A percentile compares a stretch with the other conserved stretches of the same genome.
These are phyloP conservation scores for Nemotelus nigrinus DNA, from an alignment of 2,888 invertebrate species.

Conservation along the genomic window DNA sequence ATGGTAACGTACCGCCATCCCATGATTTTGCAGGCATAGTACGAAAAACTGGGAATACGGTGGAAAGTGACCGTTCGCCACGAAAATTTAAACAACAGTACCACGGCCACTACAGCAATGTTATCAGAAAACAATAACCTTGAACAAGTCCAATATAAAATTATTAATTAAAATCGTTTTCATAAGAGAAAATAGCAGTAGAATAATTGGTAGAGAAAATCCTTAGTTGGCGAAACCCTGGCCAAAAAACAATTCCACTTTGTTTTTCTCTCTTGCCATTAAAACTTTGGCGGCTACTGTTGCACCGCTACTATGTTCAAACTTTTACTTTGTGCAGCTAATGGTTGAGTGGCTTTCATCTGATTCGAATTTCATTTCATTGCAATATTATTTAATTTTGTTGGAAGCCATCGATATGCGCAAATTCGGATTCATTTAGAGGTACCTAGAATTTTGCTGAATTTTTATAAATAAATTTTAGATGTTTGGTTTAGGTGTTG, in stretches of 20 bases:
- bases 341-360: slow-evolving; percentile 23
- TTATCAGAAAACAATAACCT: slow-evolving; percentile 44
- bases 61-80: slow-evolving; percentile 16
- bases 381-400: slow-evolving; percentile 42
- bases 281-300: neutral
- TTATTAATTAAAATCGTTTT: slow-evolving; percentile 48
- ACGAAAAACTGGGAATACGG: neutral
- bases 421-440: slow-evolving; percentile 6
- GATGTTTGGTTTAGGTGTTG: too few species aligned
- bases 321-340: slow-evolving; percentile 31
- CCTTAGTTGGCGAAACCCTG: neutral
- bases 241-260: neutral
- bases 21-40: neutral
- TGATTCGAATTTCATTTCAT: slow-evolving; percentile 35
- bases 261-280: neutral
- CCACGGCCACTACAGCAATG: neutral
- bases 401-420: neutral
- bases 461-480: too few species aligned
- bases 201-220: slow-evolving; percentile 9
- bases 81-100: slow-evolving; percentile 1
- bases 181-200: slow-evolving; percentile 29
- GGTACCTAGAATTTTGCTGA: neutral
- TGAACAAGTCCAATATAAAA: slow-evolving; percentile 46
- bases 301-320: neutral
- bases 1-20: neutral